A percentile compares a stretch with the other conserved stretches of the same genome.
Conservation (phyloP, 2,113 vertebrate species). For the Rallus limicola region DNA sequence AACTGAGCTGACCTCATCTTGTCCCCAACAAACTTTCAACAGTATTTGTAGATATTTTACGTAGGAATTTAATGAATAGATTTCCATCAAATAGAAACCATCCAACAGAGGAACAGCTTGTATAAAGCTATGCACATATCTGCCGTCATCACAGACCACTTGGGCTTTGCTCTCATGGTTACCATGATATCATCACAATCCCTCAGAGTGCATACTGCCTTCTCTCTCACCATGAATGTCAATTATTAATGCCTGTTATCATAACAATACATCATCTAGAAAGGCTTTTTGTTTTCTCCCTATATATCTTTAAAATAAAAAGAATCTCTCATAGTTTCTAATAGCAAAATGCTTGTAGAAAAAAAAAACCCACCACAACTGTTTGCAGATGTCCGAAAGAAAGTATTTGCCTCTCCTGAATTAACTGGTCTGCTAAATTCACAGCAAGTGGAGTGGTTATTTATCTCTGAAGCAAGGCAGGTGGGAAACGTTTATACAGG, state of each 20-base stretch:
- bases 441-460: neutral
- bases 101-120: constrained; percentile 3
- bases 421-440: constrained; percentile 46
- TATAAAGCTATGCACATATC: constrained; percentile 8
- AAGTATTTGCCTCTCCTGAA: constrained; percentile 21
- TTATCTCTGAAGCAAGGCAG: constrained; percentile 55
- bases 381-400: neutral
- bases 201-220: neutral
- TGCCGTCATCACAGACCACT: constrained; percentile 37
- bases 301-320: neutral
- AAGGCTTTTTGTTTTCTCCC: neutral
- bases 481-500: constrained; percentile 63
- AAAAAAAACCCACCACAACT: neutral
- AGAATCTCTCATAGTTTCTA: neutral
- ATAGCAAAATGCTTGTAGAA: neutral
- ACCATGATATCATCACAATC: constrained; percentile 46
- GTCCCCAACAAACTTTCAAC: neutral
- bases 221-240: constrained; percentile 25
- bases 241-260: constrained; percentile 64
- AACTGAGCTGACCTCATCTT: neutral
- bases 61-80: neutral
- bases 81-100: neutral
- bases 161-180: constrained; percentile 66
- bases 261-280: neutral
- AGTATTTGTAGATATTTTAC: neutral